These are phyloP conservation scores for Schizaphis graminum DNA, from an alignment of 2,888 invertebrate genomes.

Conservation along the genomic window DNA sequence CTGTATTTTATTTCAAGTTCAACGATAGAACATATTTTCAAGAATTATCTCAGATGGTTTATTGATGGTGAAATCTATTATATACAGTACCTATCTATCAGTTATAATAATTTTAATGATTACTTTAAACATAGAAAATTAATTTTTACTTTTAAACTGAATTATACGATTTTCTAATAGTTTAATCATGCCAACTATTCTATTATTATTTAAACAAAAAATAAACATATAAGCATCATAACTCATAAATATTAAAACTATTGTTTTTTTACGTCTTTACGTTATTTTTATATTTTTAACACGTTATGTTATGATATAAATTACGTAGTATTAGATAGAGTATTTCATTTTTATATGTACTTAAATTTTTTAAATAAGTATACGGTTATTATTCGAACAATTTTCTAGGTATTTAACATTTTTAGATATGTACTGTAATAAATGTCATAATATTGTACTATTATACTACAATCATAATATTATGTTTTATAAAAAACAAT, in stretches of 20 bases:
- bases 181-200: background rate
- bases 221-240: background rate
- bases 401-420: background rate
- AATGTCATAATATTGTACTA: too few species aligned
- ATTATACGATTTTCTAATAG: background rate
- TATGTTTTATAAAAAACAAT: too few species aligned
- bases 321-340: background rate
- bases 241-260: background rate
- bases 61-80: background rate
- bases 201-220: background rate
- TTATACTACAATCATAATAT: background rate
- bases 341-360: background rate
- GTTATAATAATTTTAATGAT: background rate
- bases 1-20: background rate
- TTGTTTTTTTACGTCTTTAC: background rate
- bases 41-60: background rate
- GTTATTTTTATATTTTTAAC: background rate
- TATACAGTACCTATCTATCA: background rate
- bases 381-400: background rate
- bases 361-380: background rate
- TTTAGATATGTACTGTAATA: background rate
- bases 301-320: background rate
- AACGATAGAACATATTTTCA: background rate
- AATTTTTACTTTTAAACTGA: background rate
- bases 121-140: background rate